Percentiles rank a stretch among this genome's conserved stretches.
Conservation (phyloP, 2,797 vertebrate genomes). For the Fistularia commersonii region DNA sequence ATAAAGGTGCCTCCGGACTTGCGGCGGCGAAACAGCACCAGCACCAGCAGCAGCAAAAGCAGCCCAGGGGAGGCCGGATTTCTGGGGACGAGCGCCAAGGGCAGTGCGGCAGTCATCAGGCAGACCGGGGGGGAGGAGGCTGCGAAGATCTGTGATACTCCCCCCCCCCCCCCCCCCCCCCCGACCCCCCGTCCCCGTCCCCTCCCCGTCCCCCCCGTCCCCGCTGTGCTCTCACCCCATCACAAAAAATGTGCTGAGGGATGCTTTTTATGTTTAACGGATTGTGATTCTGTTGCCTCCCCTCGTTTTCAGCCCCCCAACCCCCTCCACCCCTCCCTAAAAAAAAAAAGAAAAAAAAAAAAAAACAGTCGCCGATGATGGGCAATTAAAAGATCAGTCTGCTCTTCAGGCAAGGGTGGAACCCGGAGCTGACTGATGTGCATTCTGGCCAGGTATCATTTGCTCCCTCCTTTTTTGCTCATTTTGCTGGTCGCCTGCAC, state of each 20-base stretch:
- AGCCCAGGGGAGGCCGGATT: conserved; percentile 71
- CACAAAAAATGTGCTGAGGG: conserved; percentile 44
- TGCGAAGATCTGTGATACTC: conserved; percentile 68
- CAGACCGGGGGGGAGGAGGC: conserved; percentile 72
- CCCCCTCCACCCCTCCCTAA: too few relatives aligned
- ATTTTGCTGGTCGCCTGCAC: conserved; percentile 70
- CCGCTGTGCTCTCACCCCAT: conserved; percentile 41
- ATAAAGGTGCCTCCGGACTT: conserved; percentile 52
- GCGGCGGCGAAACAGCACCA: conserved; percentile 55
- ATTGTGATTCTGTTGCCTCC: conserved; percentile 47
- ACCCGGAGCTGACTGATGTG: conserved; percentile 74
- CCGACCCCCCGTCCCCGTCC: conserved; percentile 19
- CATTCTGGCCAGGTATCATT: conserved; percentile 66
- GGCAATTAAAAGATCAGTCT: conserved; percentile 59
- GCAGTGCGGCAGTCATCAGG: conserved; percentile 79
- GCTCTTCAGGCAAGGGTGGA: conserved; percentile 66
- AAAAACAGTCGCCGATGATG: conserved; percentile 25
- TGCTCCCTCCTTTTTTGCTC: conserved; percentile 70
- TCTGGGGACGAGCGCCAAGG: conserved; percentile 79
- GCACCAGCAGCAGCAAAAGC: conserved; percentile 43
- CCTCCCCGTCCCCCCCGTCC: conserved; percentile 44
- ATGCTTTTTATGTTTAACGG: conserved; percentile 35
- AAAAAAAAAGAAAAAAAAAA: too few relatives aligned
- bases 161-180: conserved; percentile 47
- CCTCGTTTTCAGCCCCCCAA: conserved; percentile 17